Percentiles rank a stretch among this genome's conserved stretches.
Conservation (phyloP, 2,113 vertebrate species). For the Garra rufa region DNA sequence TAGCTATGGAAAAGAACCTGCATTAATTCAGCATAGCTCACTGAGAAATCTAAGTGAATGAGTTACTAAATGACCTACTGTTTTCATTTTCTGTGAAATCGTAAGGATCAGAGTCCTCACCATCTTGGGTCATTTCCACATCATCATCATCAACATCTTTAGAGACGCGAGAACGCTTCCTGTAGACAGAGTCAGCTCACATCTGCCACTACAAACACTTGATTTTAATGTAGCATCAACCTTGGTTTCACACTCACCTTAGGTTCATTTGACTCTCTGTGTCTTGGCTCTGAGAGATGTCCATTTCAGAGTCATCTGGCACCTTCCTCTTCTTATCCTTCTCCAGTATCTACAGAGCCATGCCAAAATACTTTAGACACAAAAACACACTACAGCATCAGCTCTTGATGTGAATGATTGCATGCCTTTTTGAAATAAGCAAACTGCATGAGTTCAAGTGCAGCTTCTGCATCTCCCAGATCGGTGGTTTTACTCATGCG, state of each 20-base stretch:
- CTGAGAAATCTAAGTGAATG: background rate
- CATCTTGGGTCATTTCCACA: slow-evolving; percentile 44
- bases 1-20: background rate
- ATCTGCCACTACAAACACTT: background rate
- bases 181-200: slow-evolving; percentile 24
- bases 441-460: slow-evolving; percentile 70
- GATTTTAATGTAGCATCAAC: background rate
- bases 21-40: background rate
- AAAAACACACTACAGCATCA: background rate
- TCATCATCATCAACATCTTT: slow-evolving; percentile 60
- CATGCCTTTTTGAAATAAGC: slow-evolving; percentile 66
- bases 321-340: slow-evolving; percentile 63
- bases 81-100: slow-evolving; percentile 58
- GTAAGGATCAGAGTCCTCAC: slow-evolving; percentile 59
- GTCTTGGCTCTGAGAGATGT: slow-evolving; percentile 45
- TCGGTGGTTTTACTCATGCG: slow-evolving; percentile 68
- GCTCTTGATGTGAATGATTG: background rate
- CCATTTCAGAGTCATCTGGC: slow-evolving; percentile 52
- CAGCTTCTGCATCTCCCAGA: slow-evolving; percentile 67
- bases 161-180: slow-evolving; percentile 52
- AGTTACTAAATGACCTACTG: slow-evolving; percentile 49
- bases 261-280: slow-evolving; percentile 59
- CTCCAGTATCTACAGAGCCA: slow-evolving; percentile 61
- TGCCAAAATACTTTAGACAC: background rate
- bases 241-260: slow-evolving; percentile 42